phyloP scores from a whole-genome alignment of 2,113 vertebrate genomes.

The Bubalus kerabau region DNA sequence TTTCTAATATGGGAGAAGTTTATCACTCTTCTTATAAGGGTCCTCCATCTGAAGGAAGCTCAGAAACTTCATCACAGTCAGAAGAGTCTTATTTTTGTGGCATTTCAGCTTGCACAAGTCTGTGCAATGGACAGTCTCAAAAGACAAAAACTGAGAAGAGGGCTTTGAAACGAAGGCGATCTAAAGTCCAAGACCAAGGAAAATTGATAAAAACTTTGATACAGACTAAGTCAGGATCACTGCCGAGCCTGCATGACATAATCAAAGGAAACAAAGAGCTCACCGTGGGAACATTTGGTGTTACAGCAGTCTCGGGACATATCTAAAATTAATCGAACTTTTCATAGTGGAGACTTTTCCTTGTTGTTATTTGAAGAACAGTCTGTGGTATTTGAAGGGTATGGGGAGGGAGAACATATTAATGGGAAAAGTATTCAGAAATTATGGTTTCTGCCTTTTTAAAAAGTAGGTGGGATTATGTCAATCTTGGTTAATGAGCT shows the following conservation, averaged over 20 bases:
- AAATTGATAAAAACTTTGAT: conserved; percentile 86
- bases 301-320: conserved; percentile 90
- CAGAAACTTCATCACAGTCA: conserved; percentile 91
- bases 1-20: conserved; percentile 83
- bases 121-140: conserved; percentile 88
- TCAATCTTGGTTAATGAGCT: conserved; percentile 76
- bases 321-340: conserved; percentile 81
- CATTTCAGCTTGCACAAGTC: conserved; percentile 84
- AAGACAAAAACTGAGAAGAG: conserved; percentile 93
- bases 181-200: conserved; percentile 89
- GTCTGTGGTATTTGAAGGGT: conserved; percentile 79
- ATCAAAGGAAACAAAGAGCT: conserved; percentile 96
- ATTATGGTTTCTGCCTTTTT: conserved; percentile 77
- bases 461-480: conserved; percentile 75
- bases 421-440: conserved; percentile 79
- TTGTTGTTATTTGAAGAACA: conserved; percentile 80
- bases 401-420: conserved; percentile 70
- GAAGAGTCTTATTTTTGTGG: conserved; percentile 92
- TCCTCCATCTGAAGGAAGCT: conserved; percentile 88
- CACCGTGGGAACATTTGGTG: conserved; percentile 89
- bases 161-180: conserved; percentile 89
- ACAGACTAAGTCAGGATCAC: conserved; percentile 85
- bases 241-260: conserved; percentile 93
- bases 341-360: conserved; percentile 70
- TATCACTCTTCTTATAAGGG: conserved; percentile 87